phyloP scores from a whole-genome alignment of 1,140 invertebrate species.

The Chlorops oryzae region DNA sequence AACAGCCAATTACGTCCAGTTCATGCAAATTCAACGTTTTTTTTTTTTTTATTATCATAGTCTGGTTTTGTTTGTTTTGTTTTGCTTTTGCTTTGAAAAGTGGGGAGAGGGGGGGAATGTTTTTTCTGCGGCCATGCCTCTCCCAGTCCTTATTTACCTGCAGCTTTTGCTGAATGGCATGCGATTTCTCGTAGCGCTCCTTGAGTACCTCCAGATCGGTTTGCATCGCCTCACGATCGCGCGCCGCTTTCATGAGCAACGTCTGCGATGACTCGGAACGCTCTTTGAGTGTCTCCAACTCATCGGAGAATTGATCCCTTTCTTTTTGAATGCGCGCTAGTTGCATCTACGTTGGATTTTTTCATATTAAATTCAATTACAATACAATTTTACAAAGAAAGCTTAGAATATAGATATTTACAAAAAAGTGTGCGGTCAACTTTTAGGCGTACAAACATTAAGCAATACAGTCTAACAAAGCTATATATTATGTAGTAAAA shows the following conservation, averaged over 20 bases:
- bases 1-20: conserved; percentile 31
- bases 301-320: conserved; percentile 70
- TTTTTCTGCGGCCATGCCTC: conserved; percentile 7
- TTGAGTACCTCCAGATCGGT: conserved; percentile 80
- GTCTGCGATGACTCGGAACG: conserved; percentile 70
- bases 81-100: neutral
- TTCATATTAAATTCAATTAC: too few relatives aligned
- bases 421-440: too few relatives aligned
- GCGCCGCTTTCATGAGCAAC: conserved; percentile 72
- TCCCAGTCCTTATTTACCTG: too few relatives aligned
- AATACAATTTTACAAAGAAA: too few relatives aligned
- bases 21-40: conserved; percentile 3
- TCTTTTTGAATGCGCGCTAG: conserved; percentile 81
- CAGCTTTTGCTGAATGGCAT: conserved; percentile 75
- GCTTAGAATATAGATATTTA: too few relatives aligned
- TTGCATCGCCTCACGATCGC: conserved; percentile 75
- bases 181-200: conserved; percentile 82
- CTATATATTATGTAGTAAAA: too few relatives aligned
- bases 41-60: conserved; percentile 2
- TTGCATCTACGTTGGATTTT: conserved; percentile 50
- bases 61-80: conserved; percentile 1
- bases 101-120: conserved; percentile 8
- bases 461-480: too few relatives aligned
- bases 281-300: conserved; percentile 75
- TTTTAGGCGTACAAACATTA: too few relatives aligned